Conservation (phyloP, 1,140 invertebrate genomes). For the Callitettix versicolor region DNA sequence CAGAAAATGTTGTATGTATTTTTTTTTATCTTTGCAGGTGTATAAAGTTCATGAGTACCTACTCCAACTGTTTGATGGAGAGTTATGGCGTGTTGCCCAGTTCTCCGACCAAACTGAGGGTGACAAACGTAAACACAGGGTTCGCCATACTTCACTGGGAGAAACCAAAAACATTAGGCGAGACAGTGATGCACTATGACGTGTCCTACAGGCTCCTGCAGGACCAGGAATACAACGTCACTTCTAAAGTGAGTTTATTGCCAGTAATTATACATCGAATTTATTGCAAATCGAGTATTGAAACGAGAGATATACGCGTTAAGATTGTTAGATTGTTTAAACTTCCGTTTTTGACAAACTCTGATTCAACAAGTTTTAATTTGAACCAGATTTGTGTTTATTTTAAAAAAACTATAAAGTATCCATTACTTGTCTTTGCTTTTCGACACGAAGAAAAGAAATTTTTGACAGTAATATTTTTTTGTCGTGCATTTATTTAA, state of each 20-base stretch:
- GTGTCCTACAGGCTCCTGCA: conserved; percentile 16
- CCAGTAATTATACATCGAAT: background rate
- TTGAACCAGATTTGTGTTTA: too few relatives aligned
- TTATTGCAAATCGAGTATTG: background rate
- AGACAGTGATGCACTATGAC: conserved; percentile 39
- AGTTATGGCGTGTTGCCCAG: conserved; percentile 71
- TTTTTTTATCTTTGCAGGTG: conserved; percentile 57
- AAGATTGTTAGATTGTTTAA: too few relatives aligned
- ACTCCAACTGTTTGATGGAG: conserved; percentile 67
- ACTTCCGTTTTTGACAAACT: too few relatives aligned
- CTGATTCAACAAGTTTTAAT: too few relatives aligned
- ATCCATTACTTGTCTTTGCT: too few relatives aligned
- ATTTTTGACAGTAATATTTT: too few relatives aligned
- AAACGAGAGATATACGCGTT: too few relatives aligned
- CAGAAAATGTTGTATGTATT: too few relatives aligned
- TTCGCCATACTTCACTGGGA: conserved; percentile 72
- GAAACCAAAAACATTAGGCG: conserved; percentile 50
- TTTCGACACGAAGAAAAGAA: too few relatives aligned
- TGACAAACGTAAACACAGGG: conserved; percentile 57
- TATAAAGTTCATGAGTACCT: conserved; percentile 64
- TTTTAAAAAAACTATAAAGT: too few relatives aligned
- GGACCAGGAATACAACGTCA: conserved; percentile 15
- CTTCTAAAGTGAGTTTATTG: background rate
- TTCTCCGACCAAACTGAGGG: conserved; percentile 49
- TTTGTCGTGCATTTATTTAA: too few relatives aligned